Conservation (phyloP, 2,888 invertebrate genomes). For the Orchesellides sinensis region DNA sequence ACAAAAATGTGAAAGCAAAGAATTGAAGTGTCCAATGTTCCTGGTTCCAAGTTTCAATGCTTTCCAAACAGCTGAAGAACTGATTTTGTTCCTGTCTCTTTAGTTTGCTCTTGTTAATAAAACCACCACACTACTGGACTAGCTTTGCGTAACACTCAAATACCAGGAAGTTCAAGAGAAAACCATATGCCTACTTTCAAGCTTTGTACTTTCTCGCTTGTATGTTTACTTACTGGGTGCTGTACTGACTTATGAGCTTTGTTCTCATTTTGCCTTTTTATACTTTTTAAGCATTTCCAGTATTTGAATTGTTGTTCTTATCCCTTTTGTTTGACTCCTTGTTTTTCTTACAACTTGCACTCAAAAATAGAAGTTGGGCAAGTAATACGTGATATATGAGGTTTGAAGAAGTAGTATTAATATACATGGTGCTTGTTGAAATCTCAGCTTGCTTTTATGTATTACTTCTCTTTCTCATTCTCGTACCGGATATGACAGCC, state of each 20-base stretch:
- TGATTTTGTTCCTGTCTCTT: too few species aligned
- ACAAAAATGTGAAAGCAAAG: too few species aligned
- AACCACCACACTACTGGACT: not conserved
- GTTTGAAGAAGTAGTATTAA: too few species aligned
- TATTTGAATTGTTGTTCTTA: not conserved
- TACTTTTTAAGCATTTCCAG: not conserved
- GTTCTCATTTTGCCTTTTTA: not conserved
- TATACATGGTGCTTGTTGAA: too few species aligned
- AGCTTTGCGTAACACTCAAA: not conserved
- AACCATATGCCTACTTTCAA: not conserved
- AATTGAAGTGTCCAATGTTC: too few species aligned
- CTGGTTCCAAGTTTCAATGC: too few species aligned
- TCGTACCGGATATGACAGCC: conserved; percentile 19
- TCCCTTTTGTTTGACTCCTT: not conserved
- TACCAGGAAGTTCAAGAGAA: not conserved
- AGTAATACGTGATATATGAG: too few species aligned
- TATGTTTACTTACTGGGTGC: not conserved
- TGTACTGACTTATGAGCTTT: not conserved
- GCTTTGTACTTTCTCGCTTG: not conserved
- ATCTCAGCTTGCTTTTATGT: too few species aligned
- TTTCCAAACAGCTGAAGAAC: too few species aligned
- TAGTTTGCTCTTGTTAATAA: too few species aligned
- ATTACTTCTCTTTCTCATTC: conserved; percentile 11
- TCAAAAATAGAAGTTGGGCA: conserved; percentile 17
- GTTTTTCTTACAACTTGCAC: conserved; percentile 15